Percentiles rank a stretch among this genome's conserved stretches.
Conservation (phyloP, 1,140 invertebrate species). For the Dinoponera quadriceps region DNA sequence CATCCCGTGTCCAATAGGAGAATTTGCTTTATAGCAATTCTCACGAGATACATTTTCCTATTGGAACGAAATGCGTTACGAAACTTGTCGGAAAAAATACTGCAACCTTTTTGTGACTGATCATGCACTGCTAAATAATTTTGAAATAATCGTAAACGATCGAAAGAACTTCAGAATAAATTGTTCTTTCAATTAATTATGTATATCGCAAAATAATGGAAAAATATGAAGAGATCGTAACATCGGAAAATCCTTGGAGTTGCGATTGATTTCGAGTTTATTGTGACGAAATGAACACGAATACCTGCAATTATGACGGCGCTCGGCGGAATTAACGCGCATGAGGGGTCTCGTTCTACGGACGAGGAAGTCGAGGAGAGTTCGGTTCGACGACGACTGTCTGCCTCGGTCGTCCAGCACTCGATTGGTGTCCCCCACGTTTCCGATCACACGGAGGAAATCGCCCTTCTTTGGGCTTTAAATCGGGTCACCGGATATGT, state of each 20-base stretch:
- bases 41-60: no score
- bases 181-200: no score
- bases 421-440: conserved; percentile 60
- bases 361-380: conserved; percentile 14
- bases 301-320: background rate
- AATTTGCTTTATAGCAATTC: no score
- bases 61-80: no score
- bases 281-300: background rate
- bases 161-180: background rate
- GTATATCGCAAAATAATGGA: background rate
- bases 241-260: background rate
- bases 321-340: conserved; percentile 40
- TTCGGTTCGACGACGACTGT: conserved; percentile 25
- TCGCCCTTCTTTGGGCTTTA: conserved; percentile 73
- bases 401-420: conserved; percentile 58
- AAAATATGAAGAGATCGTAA: background rate
- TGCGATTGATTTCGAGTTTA: background rate
- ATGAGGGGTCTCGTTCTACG: background rate
- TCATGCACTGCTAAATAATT: no score
- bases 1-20: no score
- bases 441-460: conserved; percentile 66
- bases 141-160: no score
- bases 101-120: no score
- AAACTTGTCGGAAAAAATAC: no score
- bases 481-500: conserved; percentile 82